Evolutionary conservation across 2,797 vertebrate genomes (phyloP).

Genomic region (Macroramphosus scolopax): DNA sequence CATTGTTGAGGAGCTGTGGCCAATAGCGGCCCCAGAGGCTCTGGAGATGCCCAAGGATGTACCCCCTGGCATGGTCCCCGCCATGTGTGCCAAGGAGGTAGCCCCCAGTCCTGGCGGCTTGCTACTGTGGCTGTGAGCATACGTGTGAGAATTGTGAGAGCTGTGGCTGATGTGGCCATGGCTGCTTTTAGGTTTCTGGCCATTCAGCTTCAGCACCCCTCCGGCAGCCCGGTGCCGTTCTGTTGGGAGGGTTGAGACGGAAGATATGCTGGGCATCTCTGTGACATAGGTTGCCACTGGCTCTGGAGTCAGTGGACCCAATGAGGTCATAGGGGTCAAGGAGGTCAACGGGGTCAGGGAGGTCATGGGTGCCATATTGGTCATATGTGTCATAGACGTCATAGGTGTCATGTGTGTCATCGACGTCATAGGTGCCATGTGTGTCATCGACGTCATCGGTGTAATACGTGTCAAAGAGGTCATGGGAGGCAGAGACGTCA

Average conservation of each 20-base stretch:
- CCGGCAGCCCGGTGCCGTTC: conserved; percentile 67
- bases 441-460: conserved; percentile 21
- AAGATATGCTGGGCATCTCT: conserved; percentile 77
- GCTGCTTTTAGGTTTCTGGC: conserved; percentile 84
- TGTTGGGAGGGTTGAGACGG: conserved; percentile 76
- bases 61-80: conserved; percentile 72
- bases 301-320: conserved; percentile 86
- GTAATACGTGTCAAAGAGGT: conserved; percentile 30
- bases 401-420: conserved; percentile 36
- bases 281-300: conserved; percentile 87
- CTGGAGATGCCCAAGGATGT: conserved; percentile 69
- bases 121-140: conserved; percentile 71
- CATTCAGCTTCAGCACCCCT: conserved; percentile 79
- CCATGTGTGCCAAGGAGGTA: conserved; percentile 68
- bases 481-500: conserved; percentile 39
- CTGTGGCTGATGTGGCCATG: conserved; percentile 52
- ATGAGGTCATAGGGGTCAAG: conserved; percentile 73
- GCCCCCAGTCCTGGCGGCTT: conserved; percentile 65
- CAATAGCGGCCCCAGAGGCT: conserved; percentile 47
- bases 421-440: conserved; percentile 73
- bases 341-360: conserved; percentile 26
- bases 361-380: conserved; percentile 75
- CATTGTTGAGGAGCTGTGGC: conserved; percentile 74
- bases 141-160: conserved; percentile 50
- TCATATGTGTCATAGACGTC: conserved; percentile 60